These are phyloP conservation scores for Bufo gargarizans DNA, from an alignment of 2,113 vertebrate species.

Conservation along the genomic window DNA sequence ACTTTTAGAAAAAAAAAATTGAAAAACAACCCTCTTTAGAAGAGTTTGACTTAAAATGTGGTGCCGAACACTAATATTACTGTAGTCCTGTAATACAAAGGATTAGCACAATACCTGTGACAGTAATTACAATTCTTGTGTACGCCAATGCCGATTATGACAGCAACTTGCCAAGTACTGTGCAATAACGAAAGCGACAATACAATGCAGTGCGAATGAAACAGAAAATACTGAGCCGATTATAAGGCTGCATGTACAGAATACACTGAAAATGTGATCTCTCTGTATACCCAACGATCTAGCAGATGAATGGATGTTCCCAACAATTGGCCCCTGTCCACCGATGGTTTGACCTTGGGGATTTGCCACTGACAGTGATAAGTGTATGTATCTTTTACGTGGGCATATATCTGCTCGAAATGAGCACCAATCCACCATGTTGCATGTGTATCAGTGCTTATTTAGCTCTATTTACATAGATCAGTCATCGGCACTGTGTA, in stretches of 20 bases:
- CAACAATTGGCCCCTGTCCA: too few relatives aligned
- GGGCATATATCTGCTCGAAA: too few relatives aligned
- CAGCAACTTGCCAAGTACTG: neutral
- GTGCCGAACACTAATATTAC: neutral
- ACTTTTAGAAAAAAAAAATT: neutral
- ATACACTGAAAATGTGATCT: neutral
- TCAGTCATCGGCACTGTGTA: too few relatives aligned
- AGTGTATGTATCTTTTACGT: too few relatives aligned
- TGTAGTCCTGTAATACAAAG: neutral
- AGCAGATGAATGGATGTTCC: too few relatives aligned
- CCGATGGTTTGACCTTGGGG: too few relatives aligned
- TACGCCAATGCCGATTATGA: neutral
- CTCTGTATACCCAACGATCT: neutral
- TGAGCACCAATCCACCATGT: too few relatives aligned
- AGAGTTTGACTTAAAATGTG: neutral
- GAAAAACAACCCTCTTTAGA: neutral
- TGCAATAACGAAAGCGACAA: neutral
- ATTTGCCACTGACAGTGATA: too few relatives aligned
- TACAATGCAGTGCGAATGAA: neutral
- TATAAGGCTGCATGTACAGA: neutral
- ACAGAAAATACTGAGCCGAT: neutral
- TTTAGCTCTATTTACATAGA: too few relatives aligned
- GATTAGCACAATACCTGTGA: neutral
- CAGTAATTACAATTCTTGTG: slow-evolving; percentile 3
- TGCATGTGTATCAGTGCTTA: too few relatives aligned